Conservation (phyloP, 2,888 invertebrate species). For the Drosophila nr. perissopoda region DNA sequence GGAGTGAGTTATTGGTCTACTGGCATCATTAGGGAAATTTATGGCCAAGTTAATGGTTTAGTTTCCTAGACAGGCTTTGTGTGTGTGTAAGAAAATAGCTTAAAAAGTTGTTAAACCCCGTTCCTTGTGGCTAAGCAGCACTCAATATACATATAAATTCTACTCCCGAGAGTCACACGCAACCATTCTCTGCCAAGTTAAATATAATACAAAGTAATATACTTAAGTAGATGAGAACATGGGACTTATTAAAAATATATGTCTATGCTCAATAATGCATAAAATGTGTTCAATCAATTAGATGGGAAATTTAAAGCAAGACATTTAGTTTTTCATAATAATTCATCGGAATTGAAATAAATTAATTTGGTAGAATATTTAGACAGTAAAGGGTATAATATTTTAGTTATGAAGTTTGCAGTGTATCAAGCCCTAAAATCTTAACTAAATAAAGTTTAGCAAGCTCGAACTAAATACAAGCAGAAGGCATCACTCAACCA, state of each 20-base stretch:
- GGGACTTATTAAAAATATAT: neutral
- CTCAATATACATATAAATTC: neutral
- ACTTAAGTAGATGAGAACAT: neutral
- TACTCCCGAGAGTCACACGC: neutral
- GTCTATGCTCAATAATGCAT: neutral
- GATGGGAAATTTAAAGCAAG: neutral
- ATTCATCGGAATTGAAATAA: neutral
- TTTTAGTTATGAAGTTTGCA: neutral
- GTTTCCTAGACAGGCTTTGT: constrained; percentile 41
- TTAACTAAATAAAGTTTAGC: neutral
- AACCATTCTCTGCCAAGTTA: neutral
- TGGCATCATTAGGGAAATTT: constrained; percentile 67
- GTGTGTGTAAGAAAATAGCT: constrained; percentile 35
- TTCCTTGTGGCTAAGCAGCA: constrained; percentile 16
- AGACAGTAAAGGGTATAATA: too few species aligned
- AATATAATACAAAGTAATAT: neutral
- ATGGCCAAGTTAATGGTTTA: constrained; percentile 63
- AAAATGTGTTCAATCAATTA: neutral
- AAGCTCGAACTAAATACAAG: neutral
- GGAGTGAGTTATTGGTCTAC: constrained; percentile 19
- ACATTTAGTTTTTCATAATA: neutral
- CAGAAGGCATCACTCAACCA: constrained; percentile 10
- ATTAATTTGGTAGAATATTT: neutral
- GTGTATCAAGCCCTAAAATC: neutral
- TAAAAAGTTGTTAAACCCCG: constrained; percentile 38